These are phyloP conservation scores for Eledona agricola DNA, from an alignment of 2,888 invertebrate genomes.

Conservation along the genomic window DNA sequence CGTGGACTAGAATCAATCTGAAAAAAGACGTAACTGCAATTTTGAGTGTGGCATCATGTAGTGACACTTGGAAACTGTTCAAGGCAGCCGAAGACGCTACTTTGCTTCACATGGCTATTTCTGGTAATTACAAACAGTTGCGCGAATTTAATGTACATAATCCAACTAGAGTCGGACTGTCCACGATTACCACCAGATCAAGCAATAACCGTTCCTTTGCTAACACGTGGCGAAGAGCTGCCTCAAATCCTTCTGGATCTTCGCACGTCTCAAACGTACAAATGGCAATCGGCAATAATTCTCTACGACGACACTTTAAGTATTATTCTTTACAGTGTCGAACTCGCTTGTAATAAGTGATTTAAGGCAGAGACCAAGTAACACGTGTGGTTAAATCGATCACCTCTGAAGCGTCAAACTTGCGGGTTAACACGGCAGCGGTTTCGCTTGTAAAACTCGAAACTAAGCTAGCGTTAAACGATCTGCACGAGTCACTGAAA, in stretches of 20 bases:
- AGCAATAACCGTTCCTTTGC: constrained; percentile 76
- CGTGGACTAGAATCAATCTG: constrained; percentile 74
- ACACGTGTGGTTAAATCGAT: constrained; percentile 70
- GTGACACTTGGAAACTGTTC: constrained; percentile 78
- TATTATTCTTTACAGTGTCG: constrained; percentile 52
- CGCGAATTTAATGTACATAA: too few relatives aligned
- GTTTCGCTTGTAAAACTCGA: constrained; percentile 55
- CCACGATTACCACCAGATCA: constrained; percentile 74
- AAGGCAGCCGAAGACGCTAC: constrained; percentile 70
- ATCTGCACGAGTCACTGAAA: constrained; percentile 51
- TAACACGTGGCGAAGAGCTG: constrained; percentile 76
- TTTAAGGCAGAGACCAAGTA: constrained; percentile 71
- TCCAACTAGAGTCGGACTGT: constrained; percentile 83
- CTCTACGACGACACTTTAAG: constrained; percentile 79
- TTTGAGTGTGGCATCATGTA: constrained; percentile 78
- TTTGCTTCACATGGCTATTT: constrained; percentile 76
- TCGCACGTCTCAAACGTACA: constrained; percentile 70
- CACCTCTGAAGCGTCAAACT: constrained; percentile 57
- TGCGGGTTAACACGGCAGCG: constrained; percentile 47
- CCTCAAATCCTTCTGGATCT: constrained; percentile 82
- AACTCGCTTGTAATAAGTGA: constrained; percentile 2
- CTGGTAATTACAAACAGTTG: constrained; percentile 61
- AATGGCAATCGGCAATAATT: constrained; percentile 77
- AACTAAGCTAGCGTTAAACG: constrained; percentile 43
- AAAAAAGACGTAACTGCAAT: constrained; percentile 78